These are phyloP conservation scores for Neoarius graeffei DNA, from an alignment of 2,113 vertebrate genomes.

Conservation along the genomic window DNA sequence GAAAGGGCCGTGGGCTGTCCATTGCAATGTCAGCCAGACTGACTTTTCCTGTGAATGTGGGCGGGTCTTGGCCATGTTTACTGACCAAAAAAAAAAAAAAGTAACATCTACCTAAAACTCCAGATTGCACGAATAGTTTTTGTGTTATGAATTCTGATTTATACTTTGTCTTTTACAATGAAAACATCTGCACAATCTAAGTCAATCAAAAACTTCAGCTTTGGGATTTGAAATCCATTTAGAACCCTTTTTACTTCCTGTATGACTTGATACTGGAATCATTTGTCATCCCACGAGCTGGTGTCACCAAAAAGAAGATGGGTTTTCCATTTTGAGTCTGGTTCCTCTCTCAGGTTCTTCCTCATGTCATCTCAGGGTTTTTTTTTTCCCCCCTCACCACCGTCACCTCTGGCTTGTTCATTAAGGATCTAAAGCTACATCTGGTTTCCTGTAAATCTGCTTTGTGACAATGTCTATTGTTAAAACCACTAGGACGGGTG, in stretches of 20 bases:
- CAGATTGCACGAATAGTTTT: not conserved
- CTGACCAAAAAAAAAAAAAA: not conserved
- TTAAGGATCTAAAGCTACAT: not conserved
- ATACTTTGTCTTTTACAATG: not conserved
- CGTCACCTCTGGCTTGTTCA: not conserved
- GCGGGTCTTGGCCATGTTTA: not conserved
- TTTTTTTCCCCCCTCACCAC: not conserved
- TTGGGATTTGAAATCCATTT: not conserved
- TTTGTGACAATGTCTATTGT: not conserved
- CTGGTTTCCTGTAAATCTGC: not conserved
- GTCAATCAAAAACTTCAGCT: not conserved
- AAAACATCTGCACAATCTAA: not conserved
- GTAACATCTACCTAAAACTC: not conserved
- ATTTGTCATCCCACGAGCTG: not conserved
- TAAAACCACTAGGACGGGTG: too few species aligned
- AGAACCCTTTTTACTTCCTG: not conserved
- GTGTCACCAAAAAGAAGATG: not conserved
- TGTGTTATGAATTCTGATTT: not conserved
- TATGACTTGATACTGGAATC: not conserved
- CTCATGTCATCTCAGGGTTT: not conserved
- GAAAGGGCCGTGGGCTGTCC: not conserved
- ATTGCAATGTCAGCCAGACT: not conserved
- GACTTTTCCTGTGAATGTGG: not conserved
- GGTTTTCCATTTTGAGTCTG: not conserved
- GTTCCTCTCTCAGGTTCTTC: not conserved